phyloP scores from a whole-genome alignment of 2,113 vertebrate genomes.

The Clinocottus analis region DNA sequence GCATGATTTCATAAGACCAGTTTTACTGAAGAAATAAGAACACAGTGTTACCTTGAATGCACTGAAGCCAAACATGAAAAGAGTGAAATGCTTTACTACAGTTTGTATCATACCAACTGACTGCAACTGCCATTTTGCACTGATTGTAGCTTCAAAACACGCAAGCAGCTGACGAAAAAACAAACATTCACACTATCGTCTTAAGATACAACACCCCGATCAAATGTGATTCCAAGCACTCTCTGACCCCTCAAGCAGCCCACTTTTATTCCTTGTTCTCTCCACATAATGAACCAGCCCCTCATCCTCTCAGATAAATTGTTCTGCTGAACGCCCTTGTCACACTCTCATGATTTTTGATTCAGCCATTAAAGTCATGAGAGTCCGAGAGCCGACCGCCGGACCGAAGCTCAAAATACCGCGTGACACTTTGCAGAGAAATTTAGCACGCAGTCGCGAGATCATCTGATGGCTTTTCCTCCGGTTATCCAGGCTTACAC shows the following conservation, averaged over 20 bases:
- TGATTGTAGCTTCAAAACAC: slow-evolving; percentile 10
- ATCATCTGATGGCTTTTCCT: slow-evolving; percentile 60
- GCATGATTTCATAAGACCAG: background rate
- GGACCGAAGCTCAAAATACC: slow-evolving; percentile 74
- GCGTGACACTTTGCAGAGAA: slow-evolving; percentile 70
- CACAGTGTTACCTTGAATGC: background rate
- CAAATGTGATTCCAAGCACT: background rate
- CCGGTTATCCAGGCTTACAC: slow-evolving; percentile 44
- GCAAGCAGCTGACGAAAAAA: background rate
- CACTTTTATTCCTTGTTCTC: background rate
- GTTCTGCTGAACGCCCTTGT: slow-evolving; percentile 31
- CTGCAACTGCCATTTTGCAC: background rate
- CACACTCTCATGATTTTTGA: slow-evolving; percentile 53
- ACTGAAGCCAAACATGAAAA: background rate
- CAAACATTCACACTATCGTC: background rate
- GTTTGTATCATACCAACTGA: slow-evolving; percentile 4
- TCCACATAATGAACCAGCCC: background rate
- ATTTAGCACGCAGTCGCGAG: slow-evolving; percentile 71
- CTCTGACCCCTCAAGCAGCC: background rate
- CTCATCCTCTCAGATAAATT: slow-evolving; percentile 47
- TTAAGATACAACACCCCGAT: background rate
- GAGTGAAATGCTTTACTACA: background rate
- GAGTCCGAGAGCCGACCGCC: slow-evolving; percentile 50
- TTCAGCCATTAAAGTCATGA: slow-evolving; percentile 55
- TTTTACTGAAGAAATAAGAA: slow-evolving; percentile 7